Base-by-base conservation (phyloP, 1,140 invertebrate genomes). In the Eulimnadia texana region DNA sequence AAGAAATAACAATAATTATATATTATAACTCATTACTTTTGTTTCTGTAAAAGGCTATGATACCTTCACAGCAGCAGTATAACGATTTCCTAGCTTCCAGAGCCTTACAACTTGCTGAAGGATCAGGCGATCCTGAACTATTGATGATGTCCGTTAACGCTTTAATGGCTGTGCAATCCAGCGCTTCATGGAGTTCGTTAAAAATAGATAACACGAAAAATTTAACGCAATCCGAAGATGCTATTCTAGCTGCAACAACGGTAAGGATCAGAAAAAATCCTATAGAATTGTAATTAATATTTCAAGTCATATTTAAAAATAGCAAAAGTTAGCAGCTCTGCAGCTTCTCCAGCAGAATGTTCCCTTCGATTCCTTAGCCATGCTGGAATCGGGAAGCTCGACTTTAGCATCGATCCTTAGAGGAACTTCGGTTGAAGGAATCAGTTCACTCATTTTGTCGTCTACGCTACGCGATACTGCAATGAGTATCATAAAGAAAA, bases 81-180 rank as follows among this genome's bases (percentile, higher is more conserved):
- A 19, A 29, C 3, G 55, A 27, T 25, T 58, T 28, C 28, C 13
- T 58, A 20, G 55, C 55, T 13, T 58, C 55, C 3, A 42, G 28
- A 3, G 55, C 55, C 10, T 33, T 58, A 9, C 55, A 28, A 27
- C 0, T 33, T 33, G 24, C 64, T 29, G 27, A 22, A 0, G 65
- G 65, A 3, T 55, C 57, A 0, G 64, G 65, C 2, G 58, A 63
- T 49, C 57, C 56, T 0, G 64, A 28, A 24, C 28, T 66, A 24
- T 25, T 66, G 28, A 62, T 51, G 0, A 66, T 66, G 65, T 16
- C 55, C 1, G 50, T 65, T 19, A 42, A 52, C 13, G 65, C 65
- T 0, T 50, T 57, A 50, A 58, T 49, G 24, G 13, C 9, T 13
- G 57, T 66, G 2, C 27, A 29, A 11, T 11, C 28, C 10, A 3